Base-by-base conservation (phyloP, 2,888 invertebrate genomes). In the Dusona sp. region DNA sequence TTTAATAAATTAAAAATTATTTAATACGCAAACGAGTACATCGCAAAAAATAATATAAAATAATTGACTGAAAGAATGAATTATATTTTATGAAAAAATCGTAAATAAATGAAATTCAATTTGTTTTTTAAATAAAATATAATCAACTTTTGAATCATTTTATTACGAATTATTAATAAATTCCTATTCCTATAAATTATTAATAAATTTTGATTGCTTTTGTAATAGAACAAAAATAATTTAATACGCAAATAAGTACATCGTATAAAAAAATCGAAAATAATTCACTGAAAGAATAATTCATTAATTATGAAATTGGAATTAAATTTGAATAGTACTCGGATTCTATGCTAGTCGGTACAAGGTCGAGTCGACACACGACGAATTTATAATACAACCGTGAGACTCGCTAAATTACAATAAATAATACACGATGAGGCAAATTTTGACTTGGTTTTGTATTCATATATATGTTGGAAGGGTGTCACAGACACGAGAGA, bases 351-450 rank as follows among this genome's bases (percentile, higher is more conserved):
- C 48, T 65, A 64, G 38, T 33, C 29, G n/a, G 29, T 42, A 19
- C 84, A 84, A 84, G 84, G 84, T 81, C 80, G 84, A 68, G 45
- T 48, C 19, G 29, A 33, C 1, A 29, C 9, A 29, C 65, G 51
- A 78, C 73, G 78, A 64, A 78, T 81, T 84, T 77, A 80, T 75
- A 61, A 67, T 42, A 61, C 54, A n/a, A 61, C 73, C 61, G 65
- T 38, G 65, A n/a, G 33, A 77, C 65, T 81, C 45, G 77, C 64
- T 81, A 79, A 57, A 74, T 51, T 65, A 82, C 70, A 70, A 82
- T 79, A 85, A 83, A 85, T 85, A 83, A 85, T 83, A 79, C 36
- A 48, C 51, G 81, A 83, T 85, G 85, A 83, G 72, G 85, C 85
- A 85, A n/a, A 85, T 75, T 79, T 33, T 61, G 64, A 70, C 45